phyloP scores from a whole-genome alignment of 1,140 invertebrate genomes.

The Drosophila lini region DNA sequence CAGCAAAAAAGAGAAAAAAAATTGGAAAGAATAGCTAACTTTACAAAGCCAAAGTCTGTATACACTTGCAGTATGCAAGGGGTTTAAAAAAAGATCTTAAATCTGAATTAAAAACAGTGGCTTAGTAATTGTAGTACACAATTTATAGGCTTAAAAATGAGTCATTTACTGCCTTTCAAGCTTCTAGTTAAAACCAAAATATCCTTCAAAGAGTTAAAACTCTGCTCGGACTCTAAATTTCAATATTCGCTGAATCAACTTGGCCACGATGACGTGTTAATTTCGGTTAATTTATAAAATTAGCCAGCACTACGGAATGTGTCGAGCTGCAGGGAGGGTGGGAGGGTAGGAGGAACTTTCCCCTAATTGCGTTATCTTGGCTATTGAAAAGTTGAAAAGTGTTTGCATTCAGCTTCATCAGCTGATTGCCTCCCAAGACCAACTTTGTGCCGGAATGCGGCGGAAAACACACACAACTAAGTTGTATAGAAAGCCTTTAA shows the following conservation, averaged over 20 bases:
- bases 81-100: no score
- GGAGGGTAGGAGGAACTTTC: neutral
- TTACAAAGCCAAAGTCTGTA: neutral
- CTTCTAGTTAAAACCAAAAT: no score
- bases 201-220: no score
- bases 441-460: conserved; percentile 26
- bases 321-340: neutral
- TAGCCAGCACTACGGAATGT: neutral
- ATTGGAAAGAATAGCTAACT: no score
- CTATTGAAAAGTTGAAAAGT: conserved; percentile 36
- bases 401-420: conserved; percentile 41
- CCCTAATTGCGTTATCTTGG: conserved; percentile 33
- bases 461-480: neutral
- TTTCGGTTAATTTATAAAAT: conserved; percentile 39
- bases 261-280: conserved; percentile 31
- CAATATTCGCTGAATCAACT: conserved; percentile 8
- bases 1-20: conserved; percentile 1
- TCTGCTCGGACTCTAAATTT: neutral
- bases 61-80: neutral
- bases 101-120: no score
- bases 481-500: no score
- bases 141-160: no score
- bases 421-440: conserved; percentile 29
- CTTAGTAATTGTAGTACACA: no score
- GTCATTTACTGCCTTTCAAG: no score